Base-by-base conservation (phyloP, 2,888 invertebrate genomes). In the Cotesia congregata region DNA sequence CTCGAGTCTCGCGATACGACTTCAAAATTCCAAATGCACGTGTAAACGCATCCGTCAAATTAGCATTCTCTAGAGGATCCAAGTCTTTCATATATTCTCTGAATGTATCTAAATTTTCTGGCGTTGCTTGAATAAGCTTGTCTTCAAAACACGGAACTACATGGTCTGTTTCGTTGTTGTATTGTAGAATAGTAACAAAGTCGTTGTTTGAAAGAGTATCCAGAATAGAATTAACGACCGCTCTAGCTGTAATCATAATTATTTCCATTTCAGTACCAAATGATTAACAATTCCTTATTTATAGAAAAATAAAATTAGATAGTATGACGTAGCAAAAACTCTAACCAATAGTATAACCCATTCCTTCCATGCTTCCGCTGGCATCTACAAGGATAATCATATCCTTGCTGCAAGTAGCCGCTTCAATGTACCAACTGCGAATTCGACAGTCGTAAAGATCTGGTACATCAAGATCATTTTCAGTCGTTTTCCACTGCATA, bases 131-230 rank as follows among this genome's bases (percentile, higher is more conserved):
- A 6, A 99, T 96, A 15, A 99, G 90, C 69, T 93, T 93, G 74
- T 94, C 93, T 80, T 93, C 92, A 88, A 97, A 98, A 90, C 99
- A 99, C 0, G 93, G 92, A 39, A 98, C 95, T 5, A 97, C 92
- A 83, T 95, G 94, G 6, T 92, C 88, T 0, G 95, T 93, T 38
- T 92, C 91, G 64, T 94, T 93, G 83, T 96, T 96, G 84, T 94
- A 96, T 87, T 94, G 93, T 83, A 96, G 94, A 40, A 99, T 95
- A 85, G 98, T 98, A 76, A 99, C 96, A 88, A 95, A 98, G 90
- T 99, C 99, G 89, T 99, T 98, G 88, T 99, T 98, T 6, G 97
- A 98, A 70, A 99, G 93, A 0, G 99, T 99, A 79, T 97, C 96
- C 83, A 99, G 90, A 78, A 99, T 94, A 62, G 95, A 95, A 77